These are phyloP conservation scores for Tinea trinotella DNA, from an alignment of 2,888 invertebrate species.

Conservation along the genomic window DNA sequence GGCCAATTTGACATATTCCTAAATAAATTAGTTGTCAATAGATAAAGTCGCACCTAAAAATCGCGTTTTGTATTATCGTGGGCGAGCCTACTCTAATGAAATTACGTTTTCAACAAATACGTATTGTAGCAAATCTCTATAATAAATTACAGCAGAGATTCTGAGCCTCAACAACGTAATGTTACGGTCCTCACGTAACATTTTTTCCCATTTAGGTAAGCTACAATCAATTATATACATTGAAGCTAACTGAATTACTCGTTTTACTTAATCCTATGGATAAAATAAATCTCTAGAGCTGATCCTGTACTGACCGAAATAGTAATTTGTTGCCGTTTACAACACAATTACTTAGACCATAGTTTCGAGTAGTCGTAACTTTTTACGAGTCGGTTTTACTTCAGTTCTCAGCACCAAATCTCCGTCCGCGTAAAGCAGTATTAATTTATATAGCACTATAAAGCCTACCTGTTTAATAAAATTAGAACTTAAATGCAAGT, in stretches of 20 bases:
- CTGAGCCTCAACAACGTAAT: not conserved
- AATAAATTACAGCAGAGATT: not conserved
- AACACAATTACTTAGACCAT: conserved; percentile 28
- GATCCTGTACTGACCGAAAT: conserved; percentile 12
- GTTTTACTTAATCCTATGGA: not conserved
- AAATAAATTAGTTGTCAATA: not conserved
- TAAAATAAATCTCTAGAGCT: conserved; percentile 1
- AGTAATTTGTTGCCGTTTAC: conserved; percentile 23
- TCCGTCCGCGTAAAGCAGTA: not conserved
- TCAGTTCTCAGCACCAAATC: not conserved
- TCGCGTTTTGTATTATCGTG: too few relatives aligned
- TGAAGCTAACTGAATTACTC: not conserved
- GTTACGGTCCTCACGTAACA: too few relatives aligned
- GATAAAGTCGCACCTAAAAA: too few relatives aligned
- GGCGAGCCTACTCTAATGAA: not conserved
- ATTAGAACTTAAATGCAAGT: not conserved
- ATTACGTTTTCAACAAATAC: not conserved
- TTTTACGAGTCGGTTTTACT: conserved; percentile 34
- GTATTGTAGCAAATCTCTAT: not conserved
- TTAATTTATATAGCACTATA: not conserved
- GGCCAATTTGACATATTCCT: not conserved
- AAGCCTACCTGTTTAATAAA: not conserved
- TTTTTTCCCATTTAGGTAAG: not conserved
- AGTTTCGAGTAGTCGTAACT: conserved; percentile 30
- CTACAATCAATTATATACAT: not conserved